Evolutionary conservation across 2,797 vertebrate species (phyloP), one percentile per base, ranked within the genome.

Genomic region (Halcyon leucocephala): DNA sequence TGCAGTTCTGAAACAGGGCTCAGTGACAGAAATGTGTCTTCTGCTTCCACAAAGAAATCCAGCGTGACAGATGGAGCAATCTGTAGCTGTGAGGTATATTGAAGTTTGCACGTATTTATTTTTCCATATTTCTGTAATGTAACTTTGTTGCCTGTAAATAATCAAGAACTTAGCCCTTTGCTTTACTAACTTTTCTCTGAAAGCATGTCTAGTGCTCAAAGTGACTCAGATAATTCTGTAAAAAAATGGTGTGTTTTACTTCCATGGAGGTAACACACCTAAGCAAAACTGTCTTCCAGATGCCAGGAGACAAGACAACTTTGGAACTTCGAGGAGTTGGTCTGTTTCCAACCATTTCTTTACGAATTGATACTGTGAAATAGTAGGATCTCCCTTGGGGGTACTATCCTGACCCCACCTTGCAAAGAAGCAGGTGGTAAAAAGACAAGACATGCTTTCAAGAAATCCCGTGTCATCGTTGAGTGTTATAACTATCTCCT

Each of bases 141-240:
- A 89, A 67, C 39, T 84, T 78, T 60, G 10, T 62, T 82, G 46
- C 29, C 48, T 77, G 71, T 77, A 95, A 95, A 87, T 80, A 80
- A 71, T 60, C 35, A 62, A 79, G 55, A 87, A 85, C 57, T 55
- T 67, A 74, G 48, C 19, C 67, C 62, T 82, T 61, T 62, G 29
- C 21, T 90, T 82, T 84, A n/a, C 62, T 82, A 10, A 44, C 84
- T 93, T 92, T 79, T 42, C 49, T 72, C 62, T 84, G 70, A 93
- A 92, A 35, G 12, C 7, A 13, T 24, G 15, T 41, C 52, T 65
- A 58, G 17, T 18, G 12, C 21, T 90, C 33, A 60, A 70, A 92
- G 62, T 39, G 54, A 78, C 35, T 69, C 54, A 13, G 9, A 65
- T 51, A 9, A 65, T 42, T 67, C 39, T 41, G 6, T 70, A 81